phyloP scores from a whole-genome alignment of 2,113 vertebrate genomes.

The Myxocyprinus asiaticus region DNA sequence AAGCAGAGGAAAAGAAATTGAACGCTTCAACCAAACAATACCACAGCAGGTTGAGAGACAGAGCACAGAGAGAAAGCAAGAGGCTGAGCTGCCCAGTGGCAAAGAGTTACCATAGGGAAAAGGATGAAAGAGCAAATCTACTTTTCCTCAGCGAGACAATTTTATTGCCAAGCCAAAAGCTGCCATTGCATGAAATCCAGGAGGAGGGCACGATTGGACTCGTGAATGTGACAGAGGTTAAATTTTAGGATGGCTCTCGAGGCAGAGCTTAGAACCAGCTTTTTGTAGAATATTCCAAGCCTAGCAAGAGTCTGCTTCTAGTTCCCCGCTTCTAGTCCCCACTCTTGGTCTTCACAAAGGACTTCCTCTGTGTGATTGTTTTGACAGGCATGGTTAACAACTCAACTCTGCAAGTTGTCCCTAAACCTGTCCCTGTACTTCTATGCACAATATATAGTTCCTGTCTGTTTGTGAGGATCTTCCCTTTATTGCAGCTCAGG shows the following conservation, averaged over 20 bases:
- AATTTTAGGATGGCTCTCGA: conserved; percentile 21
- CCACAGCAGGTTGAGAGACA: conserved; percentile 44
- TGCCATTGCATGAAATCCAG: conserved; percentile 13
- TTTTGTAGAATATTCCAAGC: conserved; percentile 23
- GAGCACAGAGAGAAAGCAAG: conserved; percentile 12
- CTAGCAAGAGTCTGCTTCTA: conserved; percentile 10
- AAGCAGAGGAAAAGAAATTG: conserved; percentile 5
- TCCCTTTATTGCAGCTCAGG: conserved; percentile 36
- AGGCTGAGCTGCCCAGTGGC: conserved; percentile 9
- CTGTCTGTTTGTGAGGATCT: conserved; percentile 19
- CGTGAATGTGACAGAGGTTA: conserved; percentile 36
- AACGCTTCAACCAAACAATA: neutral
- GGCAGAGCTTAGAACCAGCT: neutral
- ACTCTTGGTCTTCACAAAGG: conserved; percentile 1
- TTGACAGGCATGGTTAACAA: conserved; percentile 46
- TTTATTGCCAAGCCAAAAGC: conserved; percentile 18
- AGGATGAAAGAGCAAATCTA: conserved; percentile 23
- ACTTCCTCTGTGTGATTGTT: conserved; percentile 33
- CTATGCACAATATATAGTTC: conserved; percentile 35
- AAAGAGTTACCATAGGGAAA: conserved; percentile 23
- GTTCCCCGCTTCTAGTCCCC: conserved; percentile 20
- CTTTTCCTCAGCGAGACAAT: conserved; percentile 8
- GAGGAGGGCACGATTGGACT: neutral
- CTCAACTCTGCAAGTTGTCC: conserved; percentile 22
- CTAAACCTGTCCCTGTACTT: conserved; percentile 36